These are phyloP conservation scores for Trichomycterus rosablanca DNA, from an alignment of 2,113 vertebrate genomes.

Conservation along the genomic window DNA sequence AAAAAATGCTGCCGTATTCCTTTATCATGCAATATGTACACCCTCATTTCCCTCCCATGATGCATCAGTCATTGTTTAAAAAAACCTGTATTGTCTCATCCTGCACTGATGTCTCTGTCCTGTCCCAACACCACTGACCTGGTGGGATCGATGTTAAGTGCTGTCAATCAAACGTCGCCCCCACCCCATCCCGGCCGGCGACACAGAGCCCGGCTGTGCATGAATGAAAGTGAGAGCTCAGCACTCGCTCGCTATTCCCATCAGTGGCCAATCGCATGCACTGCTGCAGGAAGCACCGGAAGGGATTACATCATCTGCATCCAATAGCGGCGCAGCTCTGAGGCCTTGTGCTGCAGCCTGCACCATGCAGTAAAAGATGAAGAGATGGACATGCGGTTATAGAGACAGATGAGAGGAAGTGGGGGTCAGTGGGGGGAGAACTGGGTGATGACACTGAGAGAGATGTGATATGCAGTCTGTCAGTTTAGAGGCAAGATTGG, in stretches of 20 bases:
- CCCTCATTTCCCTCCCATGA: too few species aligned
- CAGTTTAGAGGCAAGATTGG: slow-evolving; percentile 32
- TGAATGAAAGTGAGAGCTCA: slow-evolving; percentile 86
- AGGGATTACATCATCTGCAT: slow-evolving; percentile 92
- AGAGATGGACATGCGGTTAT: background rate
- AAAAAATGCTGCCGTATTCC: too few species aligned
- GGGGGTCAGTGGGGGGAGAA: background rate
- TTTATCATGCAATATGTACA: background rate
- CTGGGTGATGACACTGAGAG: background rate
- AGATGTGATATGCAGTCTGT: slow-evolving; percentile 11
- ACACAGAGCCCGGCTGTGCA: slow-evolving; percentile 60
- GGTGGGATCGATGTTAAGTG: slow-evolving; percentile 7
- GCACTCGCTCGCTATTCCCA: slow-evolving; percentile 74
- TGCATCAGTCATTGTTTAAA: background rate
- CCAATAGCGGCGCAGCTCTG: slow-evolving; percentile 77
- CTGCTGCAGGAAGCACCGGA: slow-evolving; percentile 68
- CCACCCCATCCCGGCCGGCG: slow-evolving; percentile 1
- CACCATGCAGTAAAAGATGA: slow-evolving; percentile 4
- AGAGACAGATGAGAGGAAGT: background rate
- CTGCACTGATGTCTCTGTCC: background rate
- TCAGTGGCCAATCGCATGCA: slow-evolving; percentile 71
- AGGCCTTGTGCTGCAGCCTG: slow-evolving; percentile 73
- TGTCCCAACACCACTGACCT: background rate
- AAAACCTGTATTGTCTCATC: slow-evolving; percentile 2
- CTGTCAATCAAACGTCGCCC: slow-evolving; percentile 11